Evolutionary conservation across 1,140 invertebrate species (phyloP).

Genomic region (Coptotermes formosanus): DNA sequence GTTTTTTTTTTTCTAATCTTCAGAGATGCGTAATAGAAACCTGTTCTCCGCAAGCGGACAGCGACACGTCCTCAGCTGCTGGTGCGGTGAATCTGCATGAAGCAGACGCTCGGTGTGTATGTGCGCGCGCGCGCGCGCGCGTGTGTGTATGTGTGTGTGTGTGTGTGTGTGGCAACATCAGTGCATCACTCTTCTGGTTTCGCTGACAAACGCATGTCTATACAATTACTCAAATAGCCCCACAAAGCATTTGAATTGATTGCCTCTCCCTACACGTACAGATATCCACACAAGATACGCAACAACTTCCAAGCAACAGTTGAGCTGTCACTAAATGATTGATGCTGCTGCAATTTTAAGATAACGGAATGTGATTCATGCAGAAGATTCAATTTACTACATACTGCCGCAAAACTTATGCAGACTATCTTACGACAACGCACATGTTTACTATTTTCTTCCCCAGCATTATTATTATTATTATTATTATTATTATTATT

Average conservation of each 20-base stretch:
- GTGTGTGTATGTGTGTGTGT: background rate
- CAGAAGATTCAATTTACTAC: too few species aligned
- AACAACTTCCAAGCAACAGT: background rate
- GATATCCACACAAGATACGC: background rate
- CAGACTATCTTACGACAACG: too few species aligned
- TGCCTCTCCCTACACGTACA: background rate
- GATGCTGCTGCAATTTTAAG: too few species aligned
- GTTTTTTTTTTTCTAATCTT: background rate
- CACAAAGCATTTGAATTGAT: slow-evolving; percentile 8
- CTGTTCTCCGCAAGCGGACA: background rate
- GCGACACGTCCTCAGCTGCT: background rate
- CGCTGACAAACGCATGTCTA: slow-evolving; percentile 15
- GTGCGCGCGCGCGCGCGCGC: too few species aligned
- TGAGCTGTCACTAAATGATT: background rate
- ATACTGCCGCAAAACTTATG: too few species aligned
- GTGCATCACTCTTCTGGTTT: background rate
- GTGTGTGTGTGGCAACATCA: background rate
- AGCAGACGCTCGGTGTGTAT: background rate
- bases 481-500: too few species aligned
- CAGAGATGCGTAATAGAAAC: background rate
- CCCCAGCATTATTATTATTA: too few species aligned
- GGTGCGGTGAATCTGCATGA: background rate
- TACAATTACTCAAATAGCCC: slow-evolving; percentile 23
- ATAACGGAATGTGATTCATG: too few species aligned
- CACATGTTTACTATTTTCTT: too few species aligned